Evolutionary conservation across 2,888 invertebrate species (phyloP), one percentile per base, ranked within the genome.

Genomic region (Dynastes maya): DNA sequence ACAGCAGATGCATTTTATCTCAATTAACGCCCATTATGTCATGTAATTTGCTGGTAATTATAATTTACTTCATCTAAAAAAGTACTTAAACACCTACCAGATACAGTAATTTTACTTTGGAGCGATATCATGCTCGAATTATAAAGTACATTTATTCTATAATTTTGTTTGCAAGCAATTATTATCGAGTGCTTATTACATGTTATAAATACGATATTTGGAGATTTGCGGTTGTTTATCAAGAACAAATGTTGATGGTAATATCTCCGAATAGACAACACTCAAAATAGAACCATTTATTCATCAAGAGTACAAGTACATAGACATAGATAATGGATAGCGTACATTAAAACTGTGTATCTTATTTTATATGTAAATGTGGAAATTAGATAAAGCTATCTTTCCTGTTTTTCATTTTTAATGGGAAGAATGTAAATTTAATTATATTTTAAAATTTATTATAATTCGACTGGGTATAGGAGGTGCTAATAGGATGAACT

Each of bases 341-440:
- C 45, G 45, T 11, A 45, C 45, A 45, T 45, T 45, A 8, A 8
- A 45, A 8, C 11, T 9, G 45, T 8, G 8, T 45, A 45, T 45
- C 45, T 11, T 8, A 11, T 11, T 45, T 45, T 45, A 45, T 45
- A 45, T 11, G 45, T 45, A 45, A 45, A 45, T 45, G 0, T 45
- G 45, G 1, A 2, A 45, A 63, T 27, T 11, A 11, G 63, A 4
- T 71, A 71, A 71, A 58, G 70, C 16, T 58, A 22, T n/a, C n/a
- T 72, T 58, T 72, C 58, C 5, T 40, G 72, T 58, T 72, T 72
- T 58, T 9, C 58, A 67, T 8, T 72, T 72, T 58, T 58, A 58
- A 72, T 65, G 76, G 8, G 22, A 67, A 76, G 68, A 67, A 67
- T 67, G 76, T 76, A 67, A 67, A 55, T 76, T 75, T 67, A 65